A percentile compares a stretch with the other conserved stretches of the same genome.
Evolutionary conservation across 2,797 vertebrate genomes (phyloP).

Genomic region (Pelodytes ibericus): DNA sequence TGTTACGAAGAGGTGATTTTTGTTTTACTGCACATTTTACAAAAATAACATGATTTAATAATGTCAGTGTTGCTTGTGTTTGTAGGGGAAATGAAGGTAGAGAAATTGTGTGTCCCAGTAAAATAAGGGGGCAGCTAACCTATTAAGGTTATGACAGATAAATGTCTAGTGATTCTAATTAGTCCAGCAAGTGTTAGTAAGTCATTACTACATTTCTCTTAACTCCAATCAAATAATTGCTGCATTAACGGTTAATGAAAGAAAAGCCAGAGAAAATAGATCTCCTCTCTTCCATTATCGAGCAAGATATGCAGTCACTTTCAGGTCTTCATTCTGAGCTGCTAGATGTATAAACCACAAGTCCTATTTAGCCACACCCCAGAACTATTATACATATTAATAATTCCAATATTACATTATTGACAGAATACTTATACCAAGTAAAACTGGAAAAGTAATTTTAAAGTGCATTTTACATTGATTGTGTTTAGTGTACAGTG

Average conservation of each 20-base stretch:
- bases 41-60: no score
- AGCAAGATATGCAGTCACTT: constrained; percentile 31
- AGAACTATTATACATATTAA: neutral
- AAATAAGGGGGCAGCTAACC: no score
- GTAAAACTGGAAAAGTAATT: no score
- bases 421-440: no score
- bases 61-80: no score
- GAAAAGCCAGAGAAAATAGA: constrained; percentile 24
- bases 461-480: no score
- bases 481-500: no score
- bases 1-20: no score
- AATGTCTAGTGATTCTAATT: constrained; percentile 6
- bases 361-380: neutral
- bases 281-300: constrained; percentile 46
- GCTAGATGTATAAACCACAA: constrained; percentile 35
- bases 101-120: no score
- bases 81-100: no score
- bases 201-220: constrained; percentile 14
- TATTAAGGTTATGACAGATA: neutral
- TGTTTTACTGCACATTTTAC: no score
- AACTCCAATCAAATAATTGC: constrained; percentile 26
- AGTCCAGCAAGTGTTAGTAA: neutral
- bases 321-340: constrained; percentile 29
- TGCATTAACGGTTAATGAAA: constrained; percentile 27
- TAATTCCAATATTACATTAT: neutral